Base-by-base conservation (phyloP, 2,888 invertebrate genomes). In the Pyrrhia umbra region DNA sequence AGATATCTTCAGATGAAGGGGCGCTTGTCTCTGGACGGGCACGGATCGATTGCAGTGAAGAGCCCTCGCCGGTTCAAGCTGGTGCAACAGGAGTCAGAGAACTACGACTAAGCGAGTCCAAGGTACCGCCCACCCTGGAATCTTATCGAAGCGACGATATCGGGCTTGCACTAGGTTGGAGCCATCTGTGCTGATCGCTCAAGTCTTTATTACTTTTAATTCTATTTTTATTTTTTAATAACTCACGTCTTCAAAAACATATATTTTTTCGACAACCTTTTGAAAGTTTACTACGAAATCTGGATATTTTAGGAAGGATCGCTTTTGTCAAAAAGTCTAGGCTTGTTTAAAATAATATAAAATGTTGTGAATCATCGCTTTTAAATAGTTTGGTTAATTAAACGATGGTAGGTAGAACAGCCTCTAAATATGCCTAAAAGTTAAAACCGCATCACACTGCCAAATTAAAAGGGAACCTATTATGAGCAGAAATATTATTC, bases 31-130 rank as follows among this genome's bases (percentile, higher is more conserved):
- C 95, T 96, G 63, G 96, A 97, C 60, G 96, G 97, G 0, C 97
- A 97, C 86, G 97, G 98, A 34, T 97, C 97, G 4, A 96, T 98
- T 87, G 96, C 96, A 18, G 97, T 97, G 58, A 98, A 98, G 92
- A 98, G 98, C 76, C 98, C 98, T 20, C 95, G 98, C 58, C 96
- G 98, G 72, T 98, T 97, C 95, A 98, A 98, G 88, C 95, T 98
- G 68, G 98, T 98, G 30, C 98, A 98, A 88, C 98, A 98, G 88
- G 98, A 98, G 92, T 98, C 98, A 9, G 97, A 98, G 92, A 98
- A 96, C 75, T 98, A 98, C 88, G 98, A 98, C 90, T 98, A 98
- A 90, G 42, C 39, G 46, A n/a, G 42, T n/a, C 46, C 13, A 21
- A 15, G 27, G 8, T 27, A 20, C 13, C 23, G 23, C 15, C 16